Base-by-base conservation (phyloP, 1,140 invertebrate genomes). In the Elymnias hypermnestra region DNA sequence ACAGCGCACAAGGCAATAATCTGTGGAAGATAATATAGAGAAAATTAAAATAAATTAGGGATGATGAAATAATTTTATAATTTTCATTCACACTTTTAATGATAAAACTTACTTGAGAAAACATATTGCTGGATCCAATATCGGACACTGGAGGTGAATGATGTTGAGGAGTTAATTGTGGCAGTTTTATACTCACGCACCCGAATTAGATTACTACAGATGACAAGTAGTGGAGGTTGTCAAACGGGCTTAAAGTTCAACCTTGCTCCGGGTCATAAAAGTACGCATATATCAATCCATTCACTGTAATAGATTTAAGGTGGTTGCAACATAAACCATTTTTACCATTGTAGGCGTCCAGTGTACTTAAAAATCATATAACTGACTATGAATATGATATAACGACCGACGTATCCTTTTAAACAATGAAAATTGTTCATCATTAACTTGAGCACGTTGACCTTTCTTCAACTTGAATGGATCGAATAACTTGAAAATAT, bases 1-100 rank as follows among this genome's bases (percentile, higher is more conserved):
- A 74, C 51, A 14, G 71, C 68, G 56, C 68, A 65, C 31, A 77
- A 10, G 36, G 57, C 57, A 41, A 75, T 38, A 10, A 78, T 40
- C 72, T 78, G 53, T 5, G 13, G 13, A 36, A n/a, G 8, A 19
- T n/a, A n/a, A n/a, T n/a, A n/a, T n/a, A n/a, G n/a, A n/a, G n/a
- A n/a, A n/a, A n/a, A n/a, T n/a, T n/a, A n/a, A n/a, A n/a, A n/a
- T n/a, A n/a, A n/a, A n/a, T n/a, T n/a, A n/a, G n/a, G n/a, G n/a
- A n/a, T n/a, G n/a, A n/a, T n/a, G n/a, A n/a, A n/a, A n/a, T n/a
- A n/a, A n/a, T n/a, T n/a, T n/a, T n/a, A n/a, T 21, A 21, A 21
- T 4, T 21, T 21, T 21, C 19, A 21, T 6, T 21, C 3, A 21
- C 19, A 21, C 6, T 22, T 8, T 36, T 19, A 7, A 33, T 13